phyloP scores from a whole-genome alignment of 2,797 vertebrate species.

The Columba guinea region DNA sequence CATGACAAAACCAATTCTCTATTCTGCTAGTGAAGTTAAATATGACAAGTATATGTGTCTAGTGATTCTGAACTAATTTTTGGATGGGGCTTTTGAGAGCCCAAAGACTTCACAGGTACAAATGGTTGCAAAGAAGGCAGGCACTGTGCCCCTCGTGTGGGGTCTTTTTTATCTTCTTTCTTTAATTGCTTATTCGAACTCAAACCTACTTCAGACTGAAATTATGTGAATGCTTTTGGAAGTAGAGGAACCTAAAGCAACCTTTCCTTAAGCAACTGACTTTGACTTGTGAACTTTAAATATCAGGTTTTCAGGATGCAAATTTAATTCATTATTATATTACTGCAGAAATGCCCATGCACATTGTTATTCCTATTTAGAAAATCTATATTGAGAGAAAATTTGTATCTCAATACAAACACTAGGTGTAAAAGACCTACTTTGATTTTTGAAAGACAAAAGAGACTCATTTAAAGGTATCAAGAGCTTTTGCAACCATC shows the following conservation, averaged over 20 bases:
- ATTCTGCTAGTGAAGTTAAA: neutral
- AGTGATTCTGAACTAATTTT: neutral
- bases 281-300: neutral
- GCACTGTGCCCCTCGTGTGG: fast-evolving
- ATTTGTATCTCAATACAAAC: neutral
- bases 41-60: neutral
- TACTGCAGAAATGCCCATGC: neutral
- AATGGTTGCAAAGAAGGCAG: neutral
- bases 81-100: neutral
- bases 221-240: neutral
- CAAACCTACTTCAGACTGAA: neutral
- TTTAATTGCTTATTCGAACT: neutral
- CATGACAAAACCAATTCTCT: neutral
- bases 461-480: neutral
- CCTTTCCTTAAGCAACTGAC: neutral
- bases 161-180: neutral
- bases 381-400: neutral
- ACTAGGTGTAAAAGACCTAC: neutral
- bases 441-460: neutral
- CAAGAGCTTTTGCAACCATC: neutral
- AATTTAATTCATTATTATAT: neutral
- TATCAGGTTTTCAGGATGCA: neutral
- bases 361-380: neutral
- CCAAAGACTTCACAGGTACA: neutral
- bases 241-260: neutral